A percentile compares a stretch with the other conserved stretches of the same genome.
These are phyloP conservation scores for Argentina silus DNA, from an alignment of 2,797 vertebrate species.

Conservation along the genomic window DNA sequence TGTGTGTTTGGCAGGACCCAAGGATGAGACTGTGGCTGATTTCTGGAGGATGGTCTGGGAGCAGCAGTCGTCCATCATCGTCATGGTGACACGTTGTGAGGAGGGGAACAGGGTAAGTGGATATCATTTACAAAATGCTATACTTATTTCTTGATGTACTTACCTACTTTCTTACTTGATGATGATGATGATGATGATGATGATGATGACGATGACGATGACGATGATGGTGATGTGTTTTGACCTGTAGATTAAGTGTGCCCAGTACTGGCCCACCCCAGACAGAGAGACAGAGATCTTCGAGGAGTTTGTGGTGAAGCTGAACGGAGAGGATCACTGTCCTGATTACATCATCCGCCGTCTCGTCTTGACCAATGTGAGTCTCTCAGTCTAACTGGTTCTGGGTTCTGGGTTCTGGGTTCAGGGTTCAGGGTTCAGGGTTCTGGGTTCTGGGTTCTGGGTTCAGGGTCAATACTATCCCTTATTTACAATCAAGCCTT, in stretches of 20 bases:
- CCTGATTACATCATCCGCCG: constrained; percentile 92
- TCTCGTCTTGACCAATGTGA: constrained; percentile 82
- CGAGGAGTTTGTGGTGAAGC: constrained; percentile 86
- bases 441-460: too few species aligned
- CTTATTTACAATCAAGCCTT: too few species aligned
- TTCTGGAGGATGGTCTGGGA: constrained; percentile 99
- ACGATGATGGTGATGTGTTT: background rate
- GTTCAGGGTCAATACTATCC: too few species aligned
- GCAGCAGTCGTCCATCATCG: constrained; percentile 93
- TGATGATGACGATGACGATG: background rate
- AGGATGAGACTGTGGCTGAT: constrained; percentile 90
- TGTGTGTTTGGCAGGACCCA: constrained; percentile 82
- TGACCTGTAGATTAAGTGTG: constrained; percentile 86
- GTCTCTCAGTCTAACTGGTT: constrained; percentile 22
- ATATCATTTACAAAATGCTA: background rate
- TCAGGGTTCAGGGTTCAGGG: too few species aligned
- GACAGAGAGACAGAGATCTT: constrained; percentile 78
- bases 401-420: too few species aligned
- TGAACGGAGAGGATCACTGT: constrained; percentile 80
- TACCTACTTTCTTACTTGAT: too few species aligned
- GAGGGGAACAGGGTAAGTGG: constrained; percentile 89
- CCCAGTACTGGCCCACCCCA: constrained; percentile 91
- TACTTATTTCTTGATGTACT: too few species aligned
- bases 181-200: background rate
- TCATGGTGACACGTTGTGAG: constrained; percentile 98